Evolutionary conservation across 2,888 invertebrate species (phyloP).

Genomic region (Pyralis farinalis): DNA sequence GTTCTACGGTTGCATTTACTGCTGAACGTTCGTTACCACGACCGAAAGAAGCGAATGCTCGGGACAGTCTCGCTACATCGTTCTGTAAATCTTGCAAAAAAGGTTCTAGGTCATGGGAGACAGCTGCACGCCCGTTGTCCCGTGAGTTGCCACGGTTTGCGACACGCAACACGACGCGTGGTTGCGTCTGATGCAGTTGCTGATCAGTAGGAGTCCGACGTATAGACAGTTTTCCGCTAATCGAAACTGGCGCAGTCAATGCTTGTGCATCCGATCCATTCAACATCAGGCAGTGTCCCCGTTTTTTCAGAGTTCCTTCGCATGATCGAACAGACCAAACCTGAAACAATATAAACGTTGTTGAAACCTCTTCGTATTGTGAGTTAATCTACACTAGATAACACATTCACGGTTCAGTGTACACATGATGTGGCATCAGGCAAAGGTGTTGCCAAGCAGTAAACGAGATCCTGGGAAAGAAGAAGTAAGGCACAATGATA

Average conservation of each 20-base stretch:
- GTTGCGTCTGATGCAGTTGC: conserved; percentile 43
- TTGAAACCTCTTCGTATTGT: no score
- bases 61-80: conserved; percentile 55
- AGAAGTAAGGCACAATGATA: no score
- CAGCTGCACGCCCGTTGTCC: conserved; percentile 22
- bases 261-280: conserved; percentile 53
- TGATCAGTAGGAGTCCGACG: conserved; percentile 55
- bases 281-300: conserved; percentile 58
- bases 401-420: no score
- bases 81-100: conserved; percentile 57
- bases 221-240: conserved; percentile 56
- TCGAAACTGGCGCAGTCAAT: conserved; percentile 40
- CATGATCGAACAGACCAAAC: conserved; percentile 71
- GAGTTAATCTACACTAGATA: no score
- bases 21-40: conserved; percentile 53
- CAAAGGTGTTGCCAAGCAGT: no score
- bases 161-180: conserved; percentile 64
- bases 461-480: no score
- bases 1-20: conserved; percentile 26
- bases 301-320: conserved; percentile 66
- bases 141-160: conserved; percentile 51
- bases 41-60: conserved; percentile 57
- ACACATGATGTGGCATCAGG: no score
- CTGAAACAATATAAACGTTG: conserved; percentile 32
- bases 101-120: conserved; percentile 43